A percentile compares a stretch with the other conserved stretches of the same genome.
phyloP scores from a whole-genome alignment of 2,888 invertebrate genomes.

The Parochlus steinenii region DNA sequence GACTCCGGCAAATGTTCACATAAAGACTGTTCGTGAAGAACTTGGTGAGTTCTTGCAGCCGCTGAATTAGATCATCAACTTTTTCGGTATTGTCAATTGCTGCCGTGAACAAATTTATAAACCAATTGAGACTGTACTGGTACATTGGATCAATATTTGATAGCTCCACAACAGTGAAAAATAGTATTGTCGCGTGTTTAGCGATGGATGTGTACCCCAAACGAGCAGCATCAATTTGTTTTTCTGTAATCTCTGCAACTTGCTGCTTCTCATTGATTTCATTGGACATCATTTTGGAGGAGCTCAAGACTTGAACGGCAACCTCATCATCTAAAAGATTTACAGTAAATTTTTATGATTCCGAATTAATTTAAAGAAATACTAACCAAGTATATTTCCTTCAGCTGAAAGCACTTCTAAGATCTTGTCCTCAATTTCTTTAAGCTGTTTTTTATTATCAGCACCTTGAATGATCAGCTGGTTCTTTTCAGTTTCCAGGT shows the following conservation, averaged over 20 bases:
- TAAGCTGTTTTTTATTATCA: conserved; percentile 55
- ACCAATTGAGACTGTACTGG: conserved; percentile 90
- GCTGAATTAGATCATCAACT: conserved; percentile 59
- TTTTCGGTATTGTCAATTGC: conserved; percentile 77
- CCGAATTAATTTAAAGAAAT: conserved; percentile 17
- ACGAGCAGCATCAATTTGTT: conserved; percentile 72
- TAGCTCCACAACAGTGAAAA: conserved; percentile 78
- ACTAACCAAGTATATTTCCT: conserved; percentile 40
- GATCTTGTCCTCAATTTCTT: conserved; percentile 85
- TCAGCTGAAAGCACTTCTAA: conserved; percentile 55
- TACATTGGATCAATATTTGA: conserved; percentile 95
- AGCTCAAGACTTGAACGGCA: conserved; percentile 73
- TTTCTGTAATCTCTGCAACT: conserved; percentile 76
- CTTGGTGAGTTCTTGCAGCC: conserved; percentile 55
- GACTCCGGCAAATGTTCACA: conserved; percentile 77
- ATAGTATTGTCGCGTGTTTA: conserved; percentile 72
- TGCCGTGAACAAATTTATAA: conserved; percentile 70
- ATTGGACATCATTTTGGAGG: conserved; percentile 76
- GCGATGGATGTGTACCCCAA: conserved; percentile 82
- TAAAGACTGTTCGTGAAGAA: conserved; percentile 84
- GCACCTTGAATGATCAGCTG: conserved; percentile 76
- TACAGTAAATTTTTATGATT: conserved; percentile 34
- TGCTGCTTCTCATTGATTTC: conserved; percentile 85
- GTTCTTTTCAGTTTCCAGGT: conserved; percentile 80
- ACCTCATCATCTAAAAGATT: conserved; percentile 89